Conservation (phyloP, 2,888 invertebrate species). For the Orthosia gracilis region DNA sequence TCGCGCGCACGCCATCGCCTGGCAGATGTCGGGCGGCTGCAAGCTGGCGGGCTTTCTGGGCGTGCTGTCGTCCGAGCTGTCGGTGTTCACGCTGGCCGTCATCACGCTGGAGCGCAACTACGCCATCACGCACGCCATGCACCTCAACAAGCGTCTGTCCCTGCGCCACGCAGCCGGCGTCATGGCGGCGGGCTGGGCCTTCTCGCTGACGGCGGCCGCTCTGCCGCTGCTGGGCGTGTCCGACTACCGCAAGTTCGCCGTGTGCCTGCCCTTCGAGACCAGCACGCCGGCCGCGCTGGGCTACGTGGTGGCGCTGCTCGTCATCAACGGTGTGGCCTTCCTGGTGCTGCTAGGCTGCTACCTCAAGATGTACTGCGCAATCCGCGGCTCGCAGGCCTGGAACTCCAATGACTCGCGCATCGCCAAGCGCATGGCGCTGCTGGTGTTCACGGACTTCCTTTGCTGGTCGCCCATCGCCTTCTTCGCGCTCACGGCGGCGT, state of each 20-base stretch:
- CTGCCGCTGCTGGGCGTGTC: constrained; percentile 97
- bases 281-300: constrained; percentile 94
- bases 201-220: constrained; percentile 96
- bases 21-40: constrained; percentile 99
- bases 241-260: constrained; percentile 98
- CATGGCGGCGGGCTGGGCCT: constrained; percentile 98
- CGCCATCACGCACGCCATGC: constrained; percentile 99
- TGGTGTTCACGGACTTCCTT: constrained; percentile 99
- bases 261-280: constrained; percentile 98
- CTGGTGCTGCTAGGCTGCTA: constrained; percentile 98
- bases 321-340: constrained; percentile 98
- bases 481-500: constrained; percentile 98
- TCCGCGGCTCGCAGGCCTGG: constrained; percentile 99
- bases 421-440: constrained; percentile 98
- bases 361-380: constrained; percentile 99
- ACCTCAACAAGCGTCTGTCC: constrained; percentile 98
- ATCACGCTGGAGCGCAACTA: constrained; percentile 99
- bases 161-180: constrained; percentile 97
- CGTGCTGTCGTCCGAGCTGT: constrained; percentile 97
- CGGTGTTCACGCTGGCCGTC: constrained; percentile 98
- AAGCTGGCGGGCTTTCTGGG: constrained; percentile 98
- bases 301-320: constrained; percentile 97
- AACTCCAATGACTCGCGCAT: constrained; percentile 99
- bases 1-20: constrained; percentile 98
- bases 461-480: constrained; percentile 99